Conservation (phyloP, 2,797 vertebrate species). For the Sebastes steindachneri region DNA sequence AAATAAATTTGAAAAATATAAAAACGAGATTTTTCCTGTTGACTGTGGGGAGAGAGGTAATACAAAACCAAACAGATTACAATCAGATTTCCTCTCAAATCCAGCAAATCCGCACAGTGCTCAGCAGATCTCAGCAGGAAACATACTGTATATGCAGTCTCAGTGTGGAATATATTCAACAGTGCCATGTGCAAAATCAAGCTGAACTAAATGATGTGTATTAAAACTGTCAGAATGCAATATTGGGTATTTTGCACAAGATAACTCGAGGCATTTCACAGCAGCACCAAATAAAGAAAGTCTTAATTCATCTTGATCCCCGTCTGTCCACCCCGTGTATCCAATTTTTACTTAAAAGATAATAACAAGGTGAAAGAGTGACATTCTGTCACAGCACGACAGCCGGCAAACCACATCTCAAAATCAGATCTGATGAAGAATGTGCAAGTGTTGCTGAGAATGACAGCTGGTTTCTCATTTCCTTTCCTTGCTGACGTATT, state of each 20-base stretch:
- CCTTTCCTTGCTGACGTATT: background rate
- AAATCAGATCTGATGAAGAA: slow-evolving; percentile 13
- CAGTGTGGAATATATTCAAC: background rate
- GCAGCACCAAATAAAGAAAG: slow-evolving; percentile 22
- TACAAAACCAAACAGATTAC: background rate
- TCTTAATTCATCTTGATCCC: slow-evolving; percentile 27
- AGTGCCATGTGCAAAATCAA: background rate
- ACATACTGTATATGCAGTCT: background rate
- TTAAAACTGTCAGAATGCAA: background rate
- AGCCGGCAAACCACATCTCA: slow-evolving; percentile 3
- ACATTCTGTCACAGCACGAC: slow-evolving; percentile 13
- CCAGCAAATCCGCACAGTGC: background rate
- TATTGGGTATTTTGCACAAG: background rate
- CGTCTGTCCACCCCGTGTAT: slow-evolving; percentile 16
- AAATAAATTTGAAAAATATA: background rate
- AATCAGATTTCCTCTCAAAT: no score
- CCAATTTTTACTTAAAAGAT: slow-evolving; percentile 1
- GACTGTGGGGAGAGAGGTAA: background rate
- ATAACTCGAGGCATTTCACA: background rate
- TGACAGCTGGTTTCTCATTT: slow-evolving; percentile 36
- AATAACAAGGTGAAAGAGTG: slow-evolving; percentile 21
- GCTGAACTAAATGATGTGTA: background rate
- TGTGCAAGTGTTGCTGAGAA: slow-evolving; percentile 5
- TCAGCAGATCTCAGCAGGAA: background rate
- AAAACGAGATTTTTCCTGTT: background rate